A percentile compares a stretch with the other conserved stretches of the same genome.
phyloP scores from a whole-genome alignment of 2,113 vertebrate genomes.

The Microtus richardsoni region DNA sequence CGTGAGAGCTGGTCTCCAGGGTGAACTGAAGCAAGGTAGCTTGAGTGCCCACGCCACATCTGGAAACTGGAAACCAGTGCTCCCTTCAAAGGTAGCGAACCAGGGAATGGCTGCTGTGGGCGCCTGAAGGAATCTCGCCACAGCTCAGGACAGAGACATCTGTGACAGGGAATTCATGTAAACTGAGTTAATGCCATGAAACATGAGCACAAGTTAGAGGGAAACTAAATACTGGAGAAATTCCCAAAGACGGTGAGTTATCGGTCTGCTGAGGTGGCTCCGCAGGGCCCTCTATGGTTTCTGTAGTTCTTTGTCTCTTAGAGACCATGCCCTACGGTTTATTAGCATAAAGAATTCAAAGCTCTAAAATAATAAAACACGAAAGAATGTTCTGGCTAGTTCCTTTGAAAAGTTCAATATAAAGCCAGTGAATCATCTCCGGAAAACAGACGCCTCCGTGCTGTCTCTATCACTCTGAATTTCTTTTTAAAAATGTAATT shows the following conservation, averaged over 20 bases:
- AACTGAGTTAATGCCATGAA: background rate
- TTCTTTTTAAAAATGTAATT: background rate
- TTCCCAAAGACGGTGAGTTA: background rate
- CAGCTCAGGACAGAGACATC: background rate
- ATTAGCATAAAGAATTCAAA: background rate
- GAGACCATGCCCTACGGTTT: background rate
- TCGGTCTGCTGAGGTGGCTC: background rate
- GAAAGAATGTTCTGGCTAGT: slow-evolving; percentile 1
- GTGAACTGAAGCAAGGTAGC: background rate
- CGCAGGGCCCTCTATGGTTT: too few relatives aligned
- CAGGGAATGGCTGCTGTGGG: background rate
- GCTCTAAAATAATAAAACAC: background rate
- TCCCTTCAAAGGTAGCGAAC: background rate
- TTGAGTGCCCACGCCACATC: background rate
- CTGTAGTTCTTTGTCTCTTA: background rate
- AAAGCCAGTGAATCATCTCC: background rate
- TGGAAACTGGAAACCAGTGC: background rate
- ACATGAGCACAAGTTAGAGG: background rate
- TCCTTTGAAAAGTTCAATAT: background rate
- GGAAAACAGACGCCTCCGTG: slow-evolving; percentile 8
- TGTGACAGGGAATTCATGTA: background rate
- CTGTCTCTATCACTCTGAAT: background rate
- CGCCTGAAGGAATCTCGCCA: background rate
- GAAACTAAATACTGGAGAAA: background rate
- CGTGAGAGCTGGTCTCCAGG: background rate